Evolutionary conservation across 2,888 invertebrate genomes (phyloP).

Genomic region (Drosophila gaucha): DNA sequence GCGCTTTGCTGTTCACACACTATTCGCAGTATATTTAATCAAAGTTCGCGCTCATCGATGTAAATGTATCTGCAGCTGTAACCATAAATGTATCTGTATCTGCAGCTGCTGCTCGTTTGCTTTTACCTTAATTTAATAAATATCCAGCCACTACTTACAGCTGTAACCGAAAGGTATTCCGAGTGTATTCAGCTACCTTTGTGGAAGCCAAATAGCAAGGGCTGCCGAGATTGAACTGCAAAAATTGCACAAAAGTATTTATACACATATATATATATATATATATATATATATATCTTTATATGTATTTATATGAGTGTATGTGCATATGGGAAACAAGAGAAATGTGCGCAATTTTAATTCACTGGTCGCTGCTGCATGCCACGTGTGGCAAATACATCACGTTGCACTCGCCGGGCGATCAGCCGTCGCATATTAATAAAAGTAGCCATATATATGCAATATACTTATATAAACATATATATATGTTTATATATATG

Average conservation of each 20-base stretch:
- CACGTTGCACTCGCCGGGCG: constrained; percentile 14
- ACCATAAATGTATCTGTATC: constrained; percentile 15
- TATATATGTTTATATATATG: constrained; percentile 6
- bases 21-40: constrained; percentile 58
- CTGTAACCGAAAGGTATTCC: constrained; percentile 19
- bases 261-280: no score
- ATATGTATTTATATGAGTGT: background rate
- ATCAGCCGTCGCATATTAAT: constrained; percentile 54
- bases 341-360: constrained; percentile 60
- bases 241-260: constrained; percentile 14
- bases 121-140: constrained; percentile 30
- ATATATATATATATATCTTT: background rate
- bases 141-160: constrained; percentile 13
- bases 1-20: constrained; percentile 29
- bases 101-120: constrained; percentile 13
- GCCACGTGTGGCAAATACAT: constrained; percentile 32
- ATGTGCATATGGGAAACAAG: constrained; percentile 24
- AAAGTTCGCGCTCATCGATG: constrained; percentile 49
- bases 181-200: constrained; percentile 2
- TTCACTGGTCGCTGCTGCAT: constrained; percentile 44
- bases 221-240: constrained; percentile 16
- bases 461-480: constrained; percentile 1
- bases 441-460: constrained; percentile 27
- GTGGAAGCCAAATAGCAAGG: constrained; percentile 7
- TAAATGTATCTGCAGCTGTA: constrained; percentile 23